Evolutionary conservation across 2,888 invertebrate species (phyloP).

Genomic region (Epinotia ramella): DNA sequence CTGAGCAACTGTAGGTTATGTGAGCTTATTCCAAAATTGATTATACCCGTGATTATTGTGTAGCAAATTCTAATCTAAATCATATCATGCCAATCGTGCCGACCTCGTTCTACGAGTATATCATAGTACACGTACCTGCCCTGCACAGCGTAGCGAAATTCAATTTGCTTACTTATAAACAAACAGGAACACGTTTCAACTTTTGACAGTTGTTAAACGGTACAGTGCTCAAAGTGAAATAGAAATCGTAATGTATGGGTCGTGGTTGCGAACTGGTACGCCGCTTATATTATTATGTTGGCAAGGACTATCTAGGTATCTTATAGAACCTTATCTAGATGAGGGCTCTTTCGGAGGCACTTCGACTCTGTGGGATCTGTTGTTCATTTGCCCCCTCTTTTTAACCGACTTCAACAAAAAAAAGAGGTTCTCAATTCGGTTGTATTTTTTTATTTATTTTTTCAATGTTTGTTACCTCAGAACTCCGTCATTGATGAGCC

Average conservation of each 20-base stretch:
- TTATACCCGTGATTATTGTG: neutral
- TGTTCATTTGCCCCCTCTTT: no score
- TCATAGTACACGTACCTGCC: neutral
- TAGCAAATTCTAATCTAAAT: neutral
- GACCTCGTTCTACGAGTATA: neutral
- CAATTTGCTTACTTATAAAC: slow-evolving; percentile 55
- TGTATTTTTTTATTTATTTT: no score
- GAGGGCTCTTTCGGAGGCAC: no score
- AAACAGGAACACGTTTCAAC: slow-evolving; percentile 63
- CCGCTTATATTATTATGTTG: neutral
- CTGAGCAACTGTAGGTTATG: no score
- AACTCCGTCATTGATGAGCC: no score
- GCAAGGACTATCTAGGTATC: no score
- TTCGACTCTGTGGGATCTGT: no score
- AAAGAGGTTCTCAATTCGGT: no score
- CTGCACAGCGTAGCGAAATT: slow-evolving; percentile 47
- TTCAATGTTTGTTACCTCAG: no score
- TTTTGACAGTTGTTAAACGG: slow-evolving; percentile 72
- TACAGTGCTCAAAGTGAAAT: slow-evolving; percentile 61
- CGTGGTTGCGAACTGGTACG: slow-evolving; percentile 5
- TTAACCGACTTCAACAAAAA: no score
- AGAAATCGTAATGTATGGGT: slow-evolving; percentile 51
- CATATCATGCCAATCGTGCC: neutral
- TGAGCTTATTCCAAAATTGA: no score
- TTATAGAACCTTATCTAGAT: no score